These are phyloP conservation scores for Cheilosia impressa DNA, from an alignment of 2,888 invertebrate species.

Conservation along the genomic window DNA sequence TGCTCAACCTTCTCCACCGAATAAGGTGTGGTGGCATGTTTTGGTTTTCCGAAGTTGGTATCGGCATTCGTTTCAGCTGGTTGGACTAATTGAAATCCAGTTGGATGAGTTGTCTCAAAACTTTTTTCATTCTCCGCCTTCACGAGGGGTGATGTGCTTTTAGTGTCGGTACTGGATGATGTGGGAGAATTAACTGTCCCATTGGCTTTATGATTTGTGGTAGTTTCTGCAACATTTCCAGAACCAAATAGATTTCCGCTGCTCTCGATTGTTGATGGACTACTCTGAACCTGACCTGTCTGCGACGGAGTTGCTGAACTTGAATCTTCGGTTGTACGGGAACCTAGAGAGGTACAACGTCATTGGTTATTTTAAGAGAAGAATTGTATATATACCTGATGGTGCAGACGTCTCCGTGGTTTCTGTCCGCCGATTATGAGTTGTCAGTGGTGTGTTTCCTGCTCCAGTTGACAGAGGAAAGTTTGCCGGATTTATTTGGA, in stretches of 20 bases:
- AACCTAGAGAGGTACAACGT: constrained; percentile 29
- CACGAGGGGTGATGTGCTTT: constrained; percentile 21
- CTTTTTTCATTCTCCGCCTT: constrained; percentile 35
- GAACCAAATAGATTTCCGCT: constrained; percentile 42
- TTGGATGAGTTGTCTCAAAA: constrained; percentile 58
- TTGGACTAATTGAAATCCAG: constrained; percentile 66
- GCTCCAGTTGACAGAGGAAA: constrained; percentile 59
- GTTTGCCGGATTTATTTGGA: constrained; percentile 80
- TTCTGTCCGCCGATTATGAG: constrained; percentile 51
- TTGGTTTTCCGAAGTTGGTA: constrained; percentile 48
- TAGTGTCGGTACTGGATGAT: constrained; percentile 28
- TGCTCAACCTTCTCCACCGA: constrained; percentile 26
- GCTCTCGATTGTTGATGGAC: constrained; percentile 17
- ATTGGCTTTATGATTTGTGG: constrained; percentile 31
- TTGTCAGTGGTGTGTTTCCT: constrained; percentile 22
- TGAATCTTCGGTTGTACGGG: constrained; percentile 35
- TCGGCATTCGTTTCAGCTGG: constrained; percentile 58
- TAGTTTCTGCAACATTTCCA: constrained; percentile 30
- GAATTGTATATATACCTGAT: constrained; percentile 51
- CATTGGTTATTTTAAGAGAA: constrained; percentile 11
- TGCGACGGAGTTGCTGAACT: constrained; percentile 57
- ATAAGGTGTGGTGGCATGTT: constrained; percentile 34
- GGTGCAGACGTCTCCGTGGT: constrained; percentile 36
- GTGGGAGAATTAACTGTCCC: constrained; percentile 29
- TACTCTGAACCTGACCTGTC: constrained; percentile 28